phyloP scores from a whole-genome alignment of 2,797 vertebrate species.

The Florisuga fusca region DNA sequence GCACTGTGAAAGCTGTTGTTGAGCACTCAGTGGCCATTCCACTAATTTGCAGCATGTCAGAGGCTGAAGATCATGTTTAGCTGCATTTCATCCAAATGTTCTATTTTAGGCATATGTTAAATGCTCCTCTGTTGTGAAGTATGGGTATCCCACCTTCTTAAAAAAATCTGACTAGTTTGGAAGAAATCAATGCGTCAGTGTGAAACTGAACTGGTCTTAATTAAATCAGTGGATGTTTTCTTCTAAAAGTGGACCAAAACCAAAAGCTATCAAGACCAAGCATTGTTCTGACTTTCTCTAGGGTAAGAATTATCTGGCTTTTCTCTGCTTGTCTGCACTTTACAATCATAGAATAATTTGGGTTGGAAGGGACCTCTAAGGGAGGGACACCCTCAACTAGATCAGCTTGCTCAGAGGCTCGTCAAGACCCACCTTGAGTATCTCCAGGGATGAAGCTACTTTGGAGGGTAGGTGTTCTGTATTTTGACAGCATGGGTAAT shows the following conservation, averaged over 20 bases:
- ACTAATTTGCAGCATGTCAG: not conserved
- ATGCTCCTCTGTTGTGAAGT: not conserved
- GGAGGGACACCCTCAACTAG: no score
- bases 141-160: not conserved
- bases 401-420: no score
- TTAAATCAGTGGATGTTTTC: conserved; percentile 17
- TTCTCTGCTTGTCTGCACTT: not conserved
- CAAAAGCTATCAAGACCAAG: not conserved
- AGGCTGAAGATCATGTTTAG: not conserved
- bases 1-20: not conserved
- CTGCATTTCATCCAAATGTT: not conserved
- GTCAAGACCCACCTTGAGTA: no score
- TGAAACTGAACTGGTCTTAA: not conserved
- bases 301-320: not conserved
- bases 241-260: not conserved
- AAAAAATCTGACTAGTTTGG: not conserved
- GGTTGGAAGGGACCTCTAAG: no score
- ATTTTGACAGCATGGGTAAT: not conserved
- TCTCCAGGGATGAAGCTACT: not conserved
- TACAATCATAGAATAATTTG: no score
- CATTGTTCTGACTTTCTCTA: conserved; percentile 18
- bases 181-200: not conserved
- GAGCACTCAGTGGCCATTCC: not conserved
- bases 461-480: not conserved
- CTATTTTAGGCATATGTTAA: not conserved